Evolutionary conservation across 2,113 vertebrate species (phyloP).

Genomic region (Craseonycteris thonglongyai): DNA sequence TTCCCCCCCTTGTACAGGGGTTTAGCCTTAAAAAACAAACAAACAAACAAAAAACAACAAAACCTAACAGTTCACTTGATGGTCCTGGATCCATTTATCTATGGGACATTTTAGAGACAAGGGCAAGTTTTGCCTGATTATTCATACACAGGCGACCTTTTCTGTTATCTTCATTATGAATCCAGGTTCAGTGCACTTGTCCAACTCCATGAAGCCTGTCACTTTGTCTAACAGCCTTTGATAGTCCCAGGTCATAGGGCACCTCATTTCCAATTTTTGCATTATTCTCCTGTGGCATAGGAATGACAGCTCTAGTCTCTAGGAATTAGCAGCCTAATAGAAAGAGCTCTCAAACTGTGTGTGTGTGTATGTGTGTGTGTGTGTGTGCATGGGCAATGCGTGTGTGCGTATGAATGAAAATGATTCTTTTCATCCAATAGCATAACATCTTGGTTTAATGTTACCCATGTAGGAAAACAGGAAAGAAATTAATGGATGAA

Average conservation of each 20-base stretch:
- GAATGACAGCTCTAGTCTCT: not conserved
- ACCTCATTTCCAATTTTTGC: not conserved
- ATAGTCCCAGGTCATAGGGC: not conserved
- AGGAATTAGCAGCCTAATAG: not conserved
- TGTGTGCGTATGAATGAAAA: constrained; percentile 14
- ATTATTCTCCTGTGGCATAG: not conserved
- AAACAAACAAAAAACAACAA: not conserved
- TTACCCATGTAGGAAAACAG: constrained; percentile 51
- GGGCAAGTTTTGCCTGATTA: not conserved
- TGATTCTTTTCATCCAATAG: constrained; percentile 55
- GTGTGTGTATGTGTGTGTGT: not conserved
- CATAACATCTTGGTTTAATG: constrained; percentile 55
- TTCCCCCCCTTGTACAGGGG: not conserved
- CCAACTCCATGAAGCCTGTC: not conserved
- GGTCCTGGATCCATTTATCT: not conserved
- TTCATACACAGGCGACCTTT: not conserved
- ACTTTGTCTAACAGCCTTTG: not conserved
- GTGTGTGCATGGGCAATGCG: not conserved
- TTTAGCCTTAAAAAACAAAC: not conserved
- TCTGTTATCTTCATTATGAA: not conserved
- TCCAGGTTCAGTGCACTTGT: not conserved
- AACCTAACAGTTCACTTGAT: not conserved
- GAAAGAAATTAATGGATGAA: constrained; percentile 71
- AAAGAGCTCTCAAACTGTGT: not conserved
- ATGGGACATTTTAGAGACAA: not conserved